Evolutionary conservation across 1,140 invertebrate genomes (phyloP), one percentile per base, ranked within the genome.

Genomic region (Luehdorfia chinensis): DNA sequence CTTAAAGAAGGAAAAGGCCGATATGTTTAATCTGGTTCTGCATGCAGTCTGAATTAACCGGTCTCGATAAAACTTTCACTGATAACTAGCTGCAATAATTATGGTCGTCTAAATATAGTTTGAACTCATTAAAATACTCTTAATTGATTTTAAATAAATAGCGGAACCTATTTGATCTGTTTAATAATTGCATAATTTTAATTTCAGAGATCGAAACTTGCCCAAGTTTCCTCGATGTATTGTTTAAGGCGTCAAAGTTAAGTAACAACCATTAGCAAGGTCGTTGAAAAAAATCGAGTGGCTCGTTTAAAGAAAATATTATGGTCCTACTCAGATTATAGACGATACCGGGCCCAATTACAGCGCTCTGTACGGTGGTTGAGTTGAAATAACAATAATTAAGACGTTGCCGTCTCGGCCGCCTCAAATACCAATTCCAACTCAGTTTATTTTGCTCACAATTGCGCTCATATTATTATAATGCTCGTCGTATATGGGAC

Each of bases 301-400:
- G 50, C 61, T 69, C 45, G 61, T 66, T 68, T 66, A 64, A 47
- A 68, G 53, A 59, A 70, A 69, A 70, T 67, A 61, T 60, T 63
- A 62, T 55, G 44, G 48, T 50, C 46, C 33, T 54, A 59, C 47
- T 15, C 48, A 50, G 49, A 68, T 70, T 63, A 66, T 65, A 64
- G 57, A 73, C 56, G 68, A 64, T 65, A 57, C 55, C 45, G 37
- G 39, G 50, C 43, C 44, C 57, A 73, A 75, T 75, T 75, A 78
- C 47, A 45, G 28, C 32, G 27, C 39, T 55, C 36, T 39, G 53
- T 46, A 53, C 56, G 39, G 67, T 64, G 55, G 58, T 62, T 50
- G 39, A 37, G 36, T 44, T 32, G 46, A 66, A 75, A 72, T 75
- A 72, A 78, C 64, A 74, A 78, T 78, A 75, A 78, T 78, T 72